phyloP scores from a whole-genome alignment of 2,888 invertebrate genomes.

The Caenorhabditis afra region DNA sequence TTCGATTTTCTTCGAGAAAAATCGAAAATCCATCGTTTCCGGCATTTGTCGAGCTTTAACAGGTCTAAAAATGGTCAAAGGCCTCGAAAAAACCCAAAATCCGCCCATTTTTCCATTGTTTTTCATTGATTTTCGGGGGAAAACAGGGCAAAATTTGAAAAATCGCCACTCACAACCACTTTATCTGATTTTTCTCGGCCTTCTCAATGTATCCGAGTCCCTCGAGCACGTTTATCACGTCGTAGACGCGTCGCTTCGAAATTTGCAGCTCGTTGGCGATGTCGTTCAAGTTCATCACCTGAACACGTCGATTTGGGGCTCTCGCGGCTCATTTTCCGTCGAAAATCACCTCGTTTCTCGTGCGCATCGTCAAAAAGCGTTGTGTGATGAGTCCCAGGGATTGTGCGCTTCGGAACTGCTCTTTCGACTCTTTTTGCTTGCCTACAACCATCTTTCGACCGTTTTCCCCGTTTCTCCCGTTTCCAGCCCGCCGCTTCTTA shows the following conservation, averaged over 20 bases:
- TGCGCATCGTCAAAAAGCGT: constrained; percentile 33
- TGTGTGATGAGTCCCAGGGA: constrained; percentile 46
- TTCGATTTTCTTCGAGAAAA: neutral
- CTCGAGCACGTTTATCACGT: constrained; percentile 46
- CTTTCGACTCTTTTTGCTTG: constrained; percentile 16
- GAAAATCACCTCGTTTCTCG: constrained; percentile 30
- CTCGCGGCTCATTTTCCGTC: neutral
- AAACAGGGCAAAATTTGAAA: neutral
- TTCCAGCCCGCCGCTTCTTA: too few species aligned
- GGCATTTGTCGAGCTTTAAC: too few species aligned
- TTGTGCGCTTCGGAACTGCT: constrained; percentile 34
- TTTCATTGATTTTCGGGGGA: neutral
- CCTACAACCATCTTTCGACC: neutral
- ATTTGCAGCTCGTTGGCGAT: constrained; percentile 37
- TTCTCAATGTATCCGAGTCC: constrained; percentile 42
- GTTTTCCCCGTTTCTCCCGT: neutral
- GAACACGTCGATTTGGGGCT: too few species aligned
- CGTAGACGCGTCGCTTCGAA: constrained; percentile 41
- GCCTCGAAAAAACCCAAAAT: too few species aligned
- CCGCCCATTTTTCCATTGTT: too few species aligned
- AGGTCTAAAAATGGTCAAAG: too few species aligned
- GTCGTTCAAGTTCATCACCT: constrained; percentile 39
- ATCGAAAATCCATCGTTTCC: too few species aligned
- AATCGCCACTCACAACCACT: constrained; percentile 33
- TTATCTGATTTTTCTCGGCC: constrained; percentile 41